phyloP scores from a whole-genome alignment of 2,113 vertebrate species.

The Rhegmatorhina hoffmannsi region DNA sequence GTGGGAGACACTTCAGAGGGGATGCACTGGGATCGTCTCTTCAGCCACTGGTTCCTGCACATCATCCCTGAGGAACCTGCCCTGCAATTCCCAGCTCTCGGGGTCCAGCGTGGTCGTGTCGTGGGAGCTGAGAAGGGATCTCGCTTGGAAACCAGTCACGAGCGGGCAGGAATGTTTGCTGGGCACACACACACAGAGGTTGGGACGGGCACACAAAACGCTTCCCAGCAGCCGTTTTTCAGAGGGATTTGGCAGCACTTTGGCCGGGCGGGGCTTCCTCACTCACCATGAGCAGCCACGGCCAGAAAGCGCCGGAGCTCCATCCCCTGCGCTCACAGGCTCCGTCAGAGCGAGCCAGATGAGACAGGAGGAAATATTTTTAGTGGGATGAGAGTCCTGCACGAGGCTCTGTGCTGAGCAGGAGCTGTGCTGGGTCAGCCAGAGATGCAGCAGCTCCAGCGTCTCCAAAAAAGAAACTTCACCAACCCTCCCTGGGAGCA shows the following conservation, averaged over 20 bases:
- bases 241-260: background rate
- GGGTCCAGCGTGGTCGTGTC: rapidly evolving
- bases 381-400: background rate
- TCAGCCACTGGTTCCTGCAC: rapidly evolving
- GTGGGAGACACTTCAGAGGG: background rate
- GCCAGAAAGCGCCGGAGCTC: background rate
- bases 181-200: rapidly evolving
- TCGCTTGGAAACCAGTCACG: background rate
- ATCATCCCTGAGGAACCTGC: background rate
- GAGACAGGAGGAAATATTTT: background rate
- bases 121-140: background rate
- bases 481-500: rapidly evolving
- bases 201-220: background rate
- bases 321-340: background rate
- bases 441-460: background rate
- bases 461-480: background rate
- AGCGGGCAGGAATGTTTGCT: background rate
- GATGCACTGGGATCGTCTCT: rapidly evolving
- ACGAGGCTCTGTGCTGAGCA: background rate
- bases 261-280: rapidly evolving
- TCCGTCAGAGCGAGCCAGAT: rapidly evolving
- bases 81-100: background rate
- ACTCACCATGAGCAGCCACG: rapidly evolving
- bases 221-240: rapidly evolving
- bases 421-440: rapidly evolving